Percentiles rank a stretch among this genome's conserved stretches.
Evolutionary conservation across 2,888 invertebrate species (phyloP).

Genomic region (Rhamphomyia laevipes): DNA sequence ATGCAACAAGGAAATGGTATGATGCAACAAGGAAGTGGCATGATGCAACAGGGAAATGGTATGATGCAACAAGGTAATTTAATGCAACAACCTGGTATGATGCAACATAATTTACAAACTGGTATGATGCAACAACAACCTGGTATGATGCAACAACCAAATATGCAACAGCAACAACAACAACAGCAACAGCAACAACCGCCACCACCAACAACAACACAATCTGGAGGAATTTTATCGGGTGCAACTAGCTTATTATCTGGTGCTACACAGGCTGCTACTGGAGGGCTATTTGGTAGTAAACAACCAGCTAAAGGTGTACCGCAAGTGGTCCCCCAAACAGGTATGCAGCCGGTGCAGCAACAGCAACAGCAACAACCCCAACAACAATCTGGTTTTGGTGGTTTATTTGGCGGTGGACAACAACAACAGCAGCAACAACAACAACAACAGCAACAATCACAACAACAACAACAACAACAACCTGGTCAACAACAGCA

Average conservation of each 20-base stretch:
- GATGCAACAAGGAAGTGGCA: constrained; percentile 15
- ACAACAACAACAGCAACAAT: constrained; percentile 32
- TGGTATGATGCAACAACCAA: constrained; percentile 29
- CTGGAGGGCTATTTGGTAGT: constrained; percentile 38
- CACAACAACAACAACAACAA: constrained; percentile 23
- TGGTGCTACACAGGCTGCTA: constrained; percentile 39
- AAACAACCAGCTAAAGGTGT: constrained; percentile 39
- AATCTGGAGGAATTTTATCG: constrained; percentile 35
- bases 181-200: constrained; percentile 30
- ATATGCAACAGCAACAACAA: constrained; percentile 21
- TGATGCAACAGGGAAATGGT: constrained; percentile 23
- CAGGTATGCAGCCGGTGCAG: constrained; percentile 34
- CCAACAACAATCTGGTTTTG: constrained; percentile 25
- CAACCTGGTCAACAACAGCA: constrained; percentile 35
- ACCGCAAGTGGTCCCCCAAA: constrained; percentile 42
- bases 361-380: constrained; percentile 25
- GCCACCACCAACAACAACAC: constrained; percentile 31
- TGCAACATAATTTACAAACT: constrained; percentile 17
- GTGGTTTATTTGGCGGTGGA: constrained; percentile 25
- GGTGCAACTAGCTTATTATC: constrained; percentile 38
- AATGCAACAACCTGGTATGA: constrained; percentile 27
- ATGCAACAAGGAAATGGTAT: constrained; percentile 21
- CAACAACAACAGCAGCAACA: constrained; percentile 26
- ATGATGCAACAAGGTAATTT: constrained; percentile 16
- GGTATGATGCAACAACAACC: constrained; percentile 21